phyloP scores from a whole-genome alignment of 2,797 vertebrate species.

The Darevskia nairensis region DNA sequence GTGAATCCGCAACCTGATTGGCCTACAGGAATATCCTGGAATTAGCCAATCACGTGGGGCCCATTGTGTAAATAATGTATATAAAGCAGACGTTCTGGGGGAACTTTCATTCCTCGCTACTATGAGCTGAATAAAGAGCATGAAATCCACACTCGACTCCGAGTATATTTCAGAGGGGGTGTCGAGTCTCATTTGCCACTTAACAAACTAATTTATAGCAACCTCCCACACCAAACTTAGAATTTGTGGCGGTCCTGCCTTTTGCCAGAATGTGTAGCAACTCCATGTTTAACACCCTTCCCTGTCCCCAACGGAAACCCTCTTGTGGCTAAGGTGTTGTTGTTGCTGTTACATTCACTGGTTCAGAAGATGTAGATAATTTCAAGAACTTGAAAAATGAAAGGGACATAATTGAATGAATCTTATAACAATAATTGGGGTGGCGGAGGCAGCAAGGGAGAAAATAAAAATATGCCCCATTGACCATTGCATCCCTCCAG shows the following conservation, averaged over 20 bases:
- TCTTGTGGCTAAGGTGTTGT: not conserved
- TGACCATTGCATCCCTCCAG: conserved; percentile 66
- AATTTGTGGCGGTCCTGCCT: not conserved
- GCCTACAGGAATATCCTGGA: too few species aligned
- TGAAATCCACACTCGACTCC: too few species aligned
- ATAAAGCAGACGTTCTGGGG: too few species aligned
- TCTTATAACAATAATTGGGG: conserved; percentile 23
- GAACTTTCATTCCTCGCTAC: too few species aligned
- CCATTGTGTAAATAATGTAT: too few species aligned
- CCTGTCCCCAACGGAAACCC: not conserved
- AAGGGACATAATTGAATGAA: conserved; percentile 37
- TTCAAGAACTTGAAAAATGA: conserved; percentile 48
- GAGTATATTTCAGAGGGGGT: too few species aligned
- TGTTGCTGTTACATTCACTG: conserved; percentile 7
- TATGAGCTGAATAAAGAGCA: too few species aligned
- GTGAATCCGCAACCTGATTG: too few species aligned
- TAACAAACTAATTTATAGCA: not conserved
- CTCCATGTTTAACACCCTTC: not conserved
- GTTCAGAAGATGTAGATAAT: conserved; percentile 45
- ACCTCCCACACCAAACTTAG: not conserved
- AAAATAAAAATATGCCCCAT: conserved; percentile 32
- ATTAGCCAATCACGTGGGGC: too few species aligned
- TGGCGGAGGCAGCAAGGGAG: conserved; percentile 18
- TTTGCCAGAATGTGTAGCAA: not conserved
- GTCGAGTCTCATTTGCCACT: too few species aligned